Evolutionary conservation across 2,888 invertebrate genomes (phyloP).

Genomic region (Eutolmus rufibarbis): DNA sequence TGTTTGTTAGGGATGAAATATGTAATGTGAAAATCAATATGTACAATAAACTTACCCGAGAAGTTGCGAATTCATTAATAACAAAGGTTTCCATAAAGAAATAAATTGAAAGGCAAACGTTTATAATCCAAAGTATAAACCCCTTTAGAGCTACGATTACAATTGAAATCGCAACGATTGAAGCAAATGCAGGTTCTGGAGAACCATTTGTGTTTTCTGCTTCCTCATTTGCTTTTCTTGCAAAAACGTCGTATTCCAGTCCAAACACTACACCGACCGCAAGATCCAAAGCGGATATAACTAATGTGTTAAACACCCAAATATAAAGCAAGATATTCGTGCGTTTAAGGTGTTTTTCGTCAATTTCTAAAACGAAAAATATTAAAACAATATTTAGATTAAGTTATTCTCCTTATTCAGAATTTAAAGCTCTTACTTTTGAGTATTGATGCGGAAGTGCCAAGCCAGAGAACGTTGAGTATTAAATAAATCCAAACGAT

Average conservation of each 20-base stretch:
- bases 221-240: conserved; percentile 48
- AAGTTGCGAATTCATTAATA: conserved; percentile 43
- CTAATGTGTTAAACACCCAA: conserved; percentile 56
- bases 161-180: conserved; percentile 57
- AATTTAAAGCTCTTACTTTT: conserved; percentile 53
- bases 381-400: background rate
- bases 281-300: conserved; percentile 58
- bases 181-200: conserved; percentile 51
- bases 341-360: conserved; percentile 51
- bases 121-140: conserved; percentile 62
- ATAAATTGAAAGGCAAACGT: conserved; percentile 56
- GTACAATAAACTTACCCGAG: conserved; percentile 21
- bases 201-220: conserved; percentile 50
- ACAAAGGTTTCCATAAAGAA: conserved; percentile 51
- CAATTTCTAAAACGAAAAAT: conserved; percentile 53
- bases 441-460: conserved; percentile 56
- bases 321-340: conserved; percentile 53
- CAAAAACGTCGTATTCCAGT: conserved; percentile 57
- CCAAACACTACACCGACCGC: conserved; percentile 59
- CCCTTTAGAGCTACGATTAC: conserved; percentile 62
- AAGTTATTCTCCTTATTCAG: background rate
- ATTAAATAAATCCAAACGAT: conserved; percentile 59
- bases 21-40: background rate
- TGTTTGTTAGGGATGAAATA: too few relatives aligned
- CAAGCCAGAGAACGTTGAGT: conserved; percentile 57